Base-by-base conservation (phyloP, 1,140 invertebrate species). In the Sesamia nonagrioides region DNA sequence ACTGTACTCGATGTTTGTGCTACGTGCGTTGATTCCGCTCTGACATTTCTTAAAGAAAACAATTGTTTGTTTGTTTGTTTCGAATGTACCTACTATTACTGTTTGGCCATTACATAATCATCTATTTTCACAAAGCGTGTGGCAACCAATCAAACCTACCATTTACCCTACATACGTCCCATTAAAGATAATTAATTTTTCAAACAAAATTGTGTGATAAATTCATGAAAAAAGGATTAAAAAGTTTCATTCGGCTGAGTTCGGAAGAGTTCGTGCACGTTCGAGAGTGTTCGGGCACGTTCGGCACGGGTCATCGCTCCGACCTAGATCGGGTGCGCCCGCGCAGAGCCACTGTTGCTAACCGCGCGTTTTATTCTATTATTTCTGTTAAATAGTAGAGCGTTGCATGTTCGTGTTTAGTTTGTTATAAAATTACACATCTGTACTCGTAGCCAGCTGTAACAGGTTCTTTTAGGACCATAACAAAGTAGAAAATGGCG, bases 301-400 rank as follows among this genome's bases (percentile, higher is more conserved):
- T 82, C 77, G 73, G 78, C 68, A 77, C 81, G 81, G 81, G 81
- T 82, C 81, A 82, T 82, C 74, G 81, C 73, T 77, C 81, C 58
- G 81, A 82, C 81, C 81, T 66, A 82, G 81, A 82, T 82, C 71
- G 54, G 60, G 48, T 80, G 72, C 71, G 78, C 72, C 21, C 50
- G 61, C 72, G 78, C 78, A 66, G 33, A 40, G 58, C 42, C 37
- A 18, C 72, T 80, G 78, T 80, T 80, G 78, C 78, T 75, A 80
- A 68, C 60, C 78, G 61, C 27, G 40, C 40, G 18, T 4, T 74
- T 75, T 75, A 69, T 75, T 72, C 45, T 63, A 60, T 79, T 79
- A 69, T 66, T 79, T 63, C 45, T 63, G 48, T 73, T 54, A 74
- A 74, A 58, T 60, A 74, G 37, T 60, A 35, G 40, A 77, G 60